phyloP scores from a whole-genome alignment of 1,140 invertebrate species.

The Cyclargus thomasi region DNA sequence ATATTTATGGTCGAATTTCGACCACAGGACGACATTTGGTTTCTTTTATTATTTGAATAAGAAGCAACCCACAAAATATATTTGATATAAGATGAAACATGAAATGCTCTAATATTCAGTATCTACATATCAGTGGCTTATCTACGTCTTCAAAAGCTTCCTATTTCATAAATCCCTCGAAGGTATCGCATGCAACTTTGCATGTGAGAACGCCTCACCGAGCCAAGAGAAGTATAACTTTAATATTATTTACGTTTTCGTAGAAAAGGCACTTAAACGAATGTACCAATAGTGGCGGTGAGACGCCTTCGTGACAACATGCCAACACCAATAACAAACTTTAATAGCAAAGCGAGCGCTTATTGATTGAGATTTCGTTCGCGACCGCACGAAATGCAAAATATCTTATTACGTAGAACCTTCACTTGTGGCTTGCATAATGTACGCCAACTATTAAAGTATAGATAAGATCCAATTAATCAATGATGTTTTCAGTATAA shows the following conservation, averaged over 20 bases:
- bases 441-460: too few relatives aligned
- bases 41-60: too few relatives aligned
- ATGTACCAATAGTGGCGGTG: not conserved
- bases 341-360: not conserved
- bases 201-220: conserved; percentile 28
- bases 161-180: conserved; percentile 6
- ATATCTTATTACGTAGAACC: not conserved
- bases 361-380: not conserved
- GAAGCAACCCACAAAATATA: too few relatives aligned
- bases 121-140: conserved; percentile 5
- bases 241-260: conserved; percentile 16
- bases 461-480: too few relatives aligned
- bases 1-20: too few relatives aligned
- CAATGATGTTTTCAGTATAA: too few relatives aligned
- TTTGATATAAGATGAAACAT: not conserved
- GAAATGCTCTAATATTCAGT: not conserved
- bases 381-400: not conserved
- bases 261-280: conserved; percentile 7
- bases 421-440: not conserved
- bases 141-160: conserved; percentile 16
- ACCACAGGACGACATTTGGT: too few relatives aligned
- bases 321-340: conserved; percentile 2
- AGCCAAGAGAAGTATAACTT: conserved; percentile 23
- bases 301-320: not conserved
- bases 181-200: conserved; percentile 31